Conservation (phyloP, 2,797 vertebrate genomes). For the Anguilla pacifica region DNA sequence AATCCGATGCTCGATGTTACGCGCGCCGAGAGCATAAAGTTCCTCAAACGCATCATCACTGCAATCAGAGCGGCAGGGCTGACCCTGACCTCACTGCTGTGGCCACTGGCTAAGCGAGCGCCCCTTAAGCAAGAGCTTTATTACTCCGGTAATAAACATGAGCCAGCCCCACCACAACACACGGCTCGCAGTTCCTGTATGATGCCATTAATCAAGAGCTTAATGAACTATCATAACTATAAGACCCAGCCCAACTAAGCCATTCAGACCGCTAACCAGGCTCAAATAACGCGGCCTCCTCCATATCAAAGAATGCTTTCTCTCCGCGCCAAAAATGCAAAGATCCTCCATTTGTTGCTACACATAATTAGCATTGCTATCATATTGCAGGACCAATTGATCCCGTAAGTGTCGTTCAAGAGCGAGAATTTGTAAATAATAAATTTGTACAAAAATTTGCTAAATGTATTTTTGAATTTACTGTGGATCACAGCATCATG, state of each 20-base stretch:
- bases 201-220: conserved; percentile 53
- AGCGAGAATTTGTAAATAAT: conserved; percentile 22
- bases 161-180: conserved; percentile 54
- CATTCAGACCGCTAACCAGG: background rate
- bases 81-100: conserved; percentile 49
- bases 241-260: conserved; percentile 18
- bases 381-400: background rate
- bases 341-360: background rate
- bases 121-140: conserved; percentile 53
- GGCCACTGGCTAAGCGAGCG: conserved; percentile 48
- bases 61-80: conserved; percentile 46
- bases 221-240: conserved; percentile 52
- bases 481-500: background rate
- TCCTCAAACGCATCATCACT: background rate
- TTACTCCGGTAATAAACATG: conserved; percentile 57
- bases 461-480: conserved; percentile 2
- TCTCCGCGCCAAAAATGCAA: background rate
- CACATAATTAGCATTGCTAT: background rate
- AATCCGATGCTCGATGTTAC: conserved; percentile 9
- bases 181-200: conserved; percentile 53
- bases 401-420: background rate
- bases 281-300: background rate
- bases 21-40: conserved; percentile 8
- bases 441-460: background rate
- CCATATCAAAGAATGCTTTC: conserved; percentile 19